Evolutionary conservation across 2,797 vertebrate species (phyloP).

Genomic region (Platyrinchus mystaceus): DNA sequence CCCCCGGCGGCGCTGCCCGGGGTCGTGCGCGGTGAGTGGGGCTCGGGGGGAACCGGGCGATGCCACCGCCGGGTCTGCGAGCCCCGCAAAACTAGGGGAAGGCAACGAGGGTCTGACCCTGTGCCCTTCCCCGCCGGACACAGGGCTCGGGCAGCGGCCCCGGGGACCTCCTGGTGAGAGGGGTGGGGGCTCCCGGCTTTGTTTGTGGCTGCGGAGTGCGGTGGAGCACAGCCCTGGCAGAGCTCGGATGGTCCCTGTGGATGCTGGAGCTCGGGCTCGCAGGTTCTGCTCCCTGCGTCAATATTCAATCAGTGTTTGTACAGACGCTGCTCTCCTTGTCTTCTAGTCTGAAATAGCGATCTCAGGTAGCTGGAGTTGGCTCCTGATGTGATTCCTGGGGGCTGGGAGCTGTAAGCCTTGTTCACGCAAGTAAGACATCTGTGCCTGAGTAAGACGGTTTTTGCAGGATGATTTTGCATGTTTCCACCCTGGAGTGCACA

Average conservation of each 20-base stretch:
- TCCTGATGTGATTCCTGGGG: background rate
- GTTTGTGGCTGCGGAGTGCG: background rate
- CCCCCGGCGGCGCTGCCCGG: too few relatives aligned
- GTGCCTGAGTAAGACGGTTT: background rate
- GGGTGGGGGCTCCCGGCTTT: background rate
- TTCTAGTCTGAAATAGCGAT: background rate
- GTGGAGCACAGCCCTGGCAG: background rate
- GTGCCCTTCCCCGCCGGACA: background rate
- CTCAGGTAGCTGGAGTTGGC: conserved; percentile 10
- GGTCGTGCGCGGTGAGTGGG: background rate
- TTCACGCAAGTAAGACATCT: background rate
- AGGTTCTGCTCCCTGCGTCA: background rate
- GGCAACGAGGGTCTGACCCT: fast-evolving
- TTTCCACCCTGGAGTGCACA: background rate
- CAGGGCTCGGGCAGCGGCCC: background rate
- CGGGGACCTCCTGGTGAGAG: background rate
- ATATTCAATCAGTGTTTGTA: background rate
- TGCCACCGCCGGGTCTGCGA: background rate
- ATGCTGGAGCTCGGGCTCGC: background rate
- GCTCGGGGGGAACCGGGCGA: background rate
- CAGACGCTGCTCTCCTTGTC: background rate
- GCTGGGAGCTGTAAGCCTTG: background rate
- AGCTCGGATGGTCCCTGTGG: background rate
- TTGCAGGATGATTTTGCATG: background rate
- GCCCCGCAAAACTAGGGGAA: background rate